These are phyloP conservation scores for Nemoura dubitans DNA, from an alignment of 2,888 invertebrate species.

Conservation along the genomic window DNA sequence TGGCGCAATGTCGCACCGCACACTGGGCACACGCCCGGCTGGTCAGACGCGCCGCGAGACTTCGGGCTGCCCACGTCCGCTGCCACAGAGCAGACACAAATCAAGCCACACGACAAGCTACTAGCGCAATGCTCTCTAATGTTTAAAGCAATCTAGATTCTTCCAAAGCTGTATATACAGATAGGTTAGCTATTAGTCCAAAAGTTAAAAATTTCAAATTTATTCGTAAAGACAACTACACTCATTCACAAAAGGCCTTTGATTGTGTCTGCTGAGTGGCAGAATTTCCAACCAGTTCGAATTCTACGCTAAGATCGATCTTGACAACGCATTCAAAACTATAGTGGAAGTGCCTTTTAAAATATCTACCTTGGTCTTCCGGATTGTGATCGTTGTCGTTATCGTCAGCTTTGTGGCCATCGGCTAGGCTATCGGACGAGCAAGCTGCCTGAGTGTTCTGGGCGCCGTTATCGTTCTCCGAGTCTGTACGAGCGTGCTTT, in stretches of 20 bases:
- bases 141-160: neutral
- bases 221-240: neutral
- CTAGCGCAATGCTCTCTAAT: neutral
- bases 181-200: neutral
- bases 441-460: neutral
- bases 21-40: slow-evolving; percentile 69
- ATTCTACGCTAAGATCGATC: neutral
- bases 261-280: slow-evolving; percentile 12
- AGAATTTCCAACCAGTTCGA: neutral
- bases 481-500: neutral
- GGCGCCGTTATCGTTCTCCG: slow-evolving; percentile 1
- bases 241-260: neutral
- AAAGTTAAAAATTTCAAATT: neutral
- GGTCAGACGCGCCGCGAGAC: slow-evolving; percentile 68
- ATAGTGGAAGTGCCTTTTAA: neutral
- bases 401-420: neutral
- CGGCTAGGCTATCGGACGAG: neutral
- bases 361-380: neutral
- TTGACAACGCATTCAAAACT: neutral
- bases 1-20: slow-evolving; percentile 69
- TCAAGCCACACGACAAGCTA: neutral
- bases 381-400: neutral
- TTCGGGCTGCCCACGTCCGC: slow-evolving; percentile 37
- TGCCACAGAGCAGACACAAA: slow-evolving; percentile 19
- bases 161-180: neutral